phyloP scores from a whole-genome alignment of 37 sponge, comb jelly and placozoan genomes.

The Eunapius fragilis region DNA sequence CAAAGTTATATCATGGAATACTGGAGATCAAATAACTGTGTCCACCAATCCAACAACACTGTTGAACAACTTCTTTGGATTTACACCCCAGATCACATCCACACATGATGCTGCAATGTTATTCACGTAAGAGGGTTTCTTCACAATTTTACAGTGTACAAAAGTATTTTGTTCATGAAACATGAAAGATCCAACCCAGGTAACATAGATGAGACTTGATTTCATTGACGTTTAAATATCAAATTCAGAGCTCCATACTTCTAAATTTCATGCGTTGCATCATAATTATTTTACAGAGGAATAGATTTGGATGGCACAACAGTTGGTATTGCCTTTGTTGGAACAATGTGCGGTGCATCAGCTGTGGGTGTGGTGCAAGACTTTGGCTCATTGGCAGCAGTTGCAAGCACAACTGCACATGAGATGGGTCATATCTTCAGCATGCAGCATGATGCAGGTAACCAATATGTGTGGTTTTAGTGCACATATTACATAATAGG shows the following conservation, averaged over 20 bases:
- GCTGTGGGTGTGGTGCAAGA: constrained; percentile 38
- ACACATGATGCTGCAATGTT: constrained; percentile 28
- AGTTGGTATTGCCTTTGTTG: constrained; percentile 52
- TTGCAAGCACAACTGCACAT: constrained; percentile 49
- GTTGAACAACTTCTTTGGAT: constrained; percentile 23
- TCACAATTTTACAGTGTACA: background rate
- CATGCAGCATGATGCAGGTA: constrained; percentile 55
- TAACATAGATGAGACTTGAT: too few relatives aligned
- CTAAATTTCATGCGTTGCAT: background rate
- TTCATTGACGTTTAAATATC: too few relatives aligned
- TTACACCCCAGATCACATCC: constrained; percentile 1
- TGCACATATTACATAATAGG: too few relatives aligned
- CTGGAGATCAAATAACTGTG: constrained; percentile 12
- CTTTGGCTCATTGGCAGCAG: background rate
- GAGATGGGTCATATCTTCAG: constrained; percentile 68
- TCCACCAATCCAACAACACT: constrained; percentile 15
- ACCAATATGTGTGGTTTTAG: background rate
- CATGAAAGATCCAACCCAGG: too few relatives aligned
- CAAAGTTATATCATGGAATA: constrained; percentile 33
- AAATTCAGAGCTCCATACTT: too few relatives aligned
- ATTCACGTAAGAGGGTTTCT: constrained; percentile 46
- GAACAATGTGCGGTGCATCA: constrained; percentile 51
- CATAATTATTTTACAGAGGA: constrained; percentile 19
- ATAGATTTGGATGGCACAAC: constrained; percentile 26
- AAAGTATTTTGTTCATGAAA: too few relatives aligned